These are phyloP conservation scores for Anoplophora glabripennis DNA, from an alignment of 1,140 invertebrate genomes.

Conservation along the genomic window DNA sequence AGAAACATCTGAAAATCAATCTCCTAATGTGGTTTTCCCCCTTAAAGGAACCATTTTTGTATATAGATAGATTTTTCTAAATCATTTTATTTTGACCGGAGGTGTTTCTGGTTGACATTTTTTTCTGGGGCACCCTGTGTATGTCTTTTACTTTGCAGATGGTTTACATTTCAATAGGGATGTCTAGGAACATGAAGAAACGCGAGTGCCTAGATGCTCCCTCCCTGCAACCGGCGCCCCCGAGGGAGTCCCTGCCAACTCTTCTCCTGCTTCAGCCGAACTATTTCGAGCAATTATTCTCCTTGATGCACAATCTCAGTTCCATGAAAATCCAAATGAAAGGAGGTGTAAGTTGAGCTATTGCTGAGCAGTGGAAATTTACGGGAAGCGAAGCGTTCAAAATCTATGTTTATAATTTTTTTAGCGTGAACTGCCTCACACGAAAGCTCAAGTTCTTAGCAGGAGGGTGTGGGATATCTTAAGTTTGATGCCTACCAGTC, in stretches of 20 bases:
- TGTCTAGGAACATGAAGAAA: slow-evolving; percentile 69
- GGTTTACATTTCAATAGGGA: slow-evolving; percentile 86
- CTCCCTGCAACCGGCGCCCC: slow-evolving; percentile 74
- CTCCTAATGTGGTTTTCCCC: no score
- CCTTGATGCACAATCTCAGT: slow-evolving; percentile 83
- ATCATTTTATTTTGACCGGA: no score
- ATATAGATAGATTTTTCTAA: no score
- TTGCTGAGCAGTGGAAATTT: not conserved
- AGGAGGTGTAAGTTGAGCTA: slow-evolving; percentile 56
- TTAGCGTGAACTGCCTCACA: slow-evolving; percentile 64
- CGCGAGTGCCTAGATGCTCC: slow-evolving; percentile 71
- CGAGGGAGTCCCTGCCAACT: slow-evolving; percentile 79
- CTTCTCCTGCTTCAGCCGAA: slow-evolving; percentile 77
- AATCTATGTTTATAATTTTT: not conserved
- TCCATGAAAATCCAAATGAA: slow-evolving; percentile 74
- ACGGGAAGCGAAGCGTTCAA: not conserved
- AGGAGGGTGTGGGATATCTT: slow-evolving; percentile 91
- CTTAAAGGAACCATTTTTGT: no score
- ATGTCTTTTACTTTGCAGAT: slow-evolving; percentile 60
- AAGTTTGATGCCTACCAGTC: slow-evolving; percentile 85
- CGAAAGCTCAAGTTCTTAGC: slow-evolving; percentile 86
- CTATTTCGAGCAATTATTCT: slow-evolving; percentile 88
- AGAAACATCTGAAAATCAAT: no score
- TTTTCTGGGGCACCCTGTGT: no score
- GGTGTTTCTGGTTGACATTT: no score